These are phyloP conservation scores for Luffia ferchaultella DNA, from an alignment of 2,888 invertebrate species.

Conservation along the genomic window DNA sequence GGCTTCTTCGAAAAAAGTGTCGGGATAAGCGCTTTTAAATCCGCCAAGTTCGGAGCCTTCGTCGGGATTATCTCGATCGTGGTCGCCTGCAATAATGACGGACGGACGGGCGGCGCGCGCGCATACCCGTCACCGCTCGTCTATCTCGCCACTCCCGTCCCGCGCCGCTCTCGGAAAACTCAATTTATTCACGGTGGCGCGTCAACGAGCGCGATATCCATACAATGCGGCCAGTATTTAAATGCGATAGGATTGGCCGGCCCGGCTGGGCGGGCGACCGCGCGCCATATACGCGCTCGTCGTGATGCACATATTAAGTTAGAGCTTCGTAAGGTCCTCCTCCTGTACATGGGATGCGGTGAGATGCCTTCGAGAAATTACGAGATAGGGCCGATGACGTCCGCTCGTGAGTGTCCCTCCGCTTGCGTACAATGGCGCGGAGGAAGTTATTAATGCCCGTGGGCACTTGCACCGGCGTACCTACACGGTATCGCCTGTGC, in stretches of 20 bases:
- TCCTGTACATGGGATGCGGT: constrained; percentile 48
- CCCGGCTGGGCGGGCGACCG: constrained; percentile 30
- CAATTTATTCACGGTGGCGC: constrained; percentile 45
- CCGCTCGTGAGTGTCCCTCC: constrained; percentile 47
- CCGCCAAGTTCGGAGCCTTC: constrained; percentile 21
- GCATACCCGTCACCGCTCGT: no score
- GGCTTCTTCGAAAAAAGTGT: constrained; percentile 36
- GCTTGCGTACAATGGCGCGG: constrained; percentile 33
- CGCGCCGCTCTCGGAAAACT: constrained; percentile 34
- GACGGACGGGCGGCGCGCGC: constrained; percentile 13
- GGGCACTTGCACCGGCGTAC: constrained; percentile 28
- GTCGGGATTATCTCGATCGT: constrained; percentile 14
- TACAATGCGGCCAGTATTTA: constrained; percentile 55
- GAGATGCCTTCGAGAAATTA: constrained; percentile 37
- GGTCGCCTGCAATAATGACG: constrained; percentile 5
- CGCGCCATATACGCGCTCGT: constrained; percentile 53
- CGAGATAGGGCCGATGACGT: constrained; percentile 47
- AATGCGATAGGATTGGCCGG: constrained; percentile 59
- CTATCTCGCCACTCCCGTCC: no score
- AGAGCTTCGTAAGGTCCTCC: constrained; percentile 22
- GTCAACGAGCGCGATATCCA: constrained; percentile 45
- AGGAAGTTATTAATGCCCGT: constrained; percentile 39
- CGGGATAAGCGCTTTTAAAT: constrained; percentile 43
- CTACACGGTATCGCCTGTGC: no score
- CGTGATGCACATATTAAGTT: constrained; percentile 67